A percentile compares a stretch with the other conserved stretches of the same genome.
These are phyloP conservation scores for Poecilia latipinna DNA, from an alignment of 2,113 vertebrate genomes.

Conservation along the genomic window DNA sequence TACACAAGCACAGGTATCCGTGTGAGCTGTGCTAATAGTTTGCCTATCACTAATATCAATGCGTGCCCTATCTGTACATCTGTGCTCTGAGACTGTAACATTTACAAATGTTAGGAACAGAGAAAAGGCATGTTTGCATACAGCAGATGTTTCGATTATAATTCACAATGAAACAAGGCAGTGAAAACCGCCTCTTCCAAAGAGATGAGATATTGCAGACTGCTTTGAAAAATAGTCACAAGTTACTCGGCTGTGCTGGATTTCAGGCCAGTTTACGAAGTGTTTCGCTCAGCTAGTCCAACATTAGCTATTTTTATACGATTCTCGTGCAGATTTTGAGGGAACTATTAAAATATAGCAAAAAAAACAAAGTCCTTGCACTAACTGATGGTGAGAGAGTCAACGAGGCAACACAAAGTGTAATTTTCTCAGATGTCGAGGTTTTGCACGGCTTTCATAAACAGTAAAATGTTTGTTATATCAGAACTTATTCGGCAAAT, in stretches of 20 bases:
- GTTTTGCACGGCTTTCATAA: no score
- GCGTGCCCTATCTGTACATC: background rate
- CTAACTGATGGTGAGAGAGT: no score
- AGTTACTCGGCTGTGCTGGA: background rate
- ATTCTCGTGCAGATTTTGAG: no score
- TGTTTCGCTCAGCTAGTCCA: background rate
- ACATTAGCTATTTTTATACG: no score
- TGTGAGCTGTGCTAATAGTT: background rate
- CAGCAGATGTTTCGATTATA: background rate
- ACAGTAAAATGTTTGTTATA: no score
- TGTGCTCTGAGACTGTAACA: background rate
- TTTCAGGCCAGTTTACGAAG: background rate
- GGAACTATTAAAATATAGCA: no score
- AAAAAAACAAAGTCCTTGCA: no score
- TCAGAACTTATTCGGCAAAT: no score
- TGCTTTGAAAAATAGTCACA: background rate
- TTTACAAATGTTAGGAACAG: no score
- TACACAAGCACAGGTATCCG: background rate
- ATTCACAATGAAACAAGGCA: background rate
- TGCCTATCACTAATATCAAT: background rate
- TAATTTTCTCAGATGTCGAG: no score
- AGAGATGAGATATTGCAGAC: background rate
- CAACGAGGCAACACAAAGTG: no score
- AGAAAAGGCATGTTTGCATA: background rate
- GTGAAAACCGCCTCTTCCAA: background rate